These are phyloP conservation scores for Andinoacara biseriatus DNA, from an alignment of 2,113 vertebrate genomes.

Conservation along the genomic window DNA sequence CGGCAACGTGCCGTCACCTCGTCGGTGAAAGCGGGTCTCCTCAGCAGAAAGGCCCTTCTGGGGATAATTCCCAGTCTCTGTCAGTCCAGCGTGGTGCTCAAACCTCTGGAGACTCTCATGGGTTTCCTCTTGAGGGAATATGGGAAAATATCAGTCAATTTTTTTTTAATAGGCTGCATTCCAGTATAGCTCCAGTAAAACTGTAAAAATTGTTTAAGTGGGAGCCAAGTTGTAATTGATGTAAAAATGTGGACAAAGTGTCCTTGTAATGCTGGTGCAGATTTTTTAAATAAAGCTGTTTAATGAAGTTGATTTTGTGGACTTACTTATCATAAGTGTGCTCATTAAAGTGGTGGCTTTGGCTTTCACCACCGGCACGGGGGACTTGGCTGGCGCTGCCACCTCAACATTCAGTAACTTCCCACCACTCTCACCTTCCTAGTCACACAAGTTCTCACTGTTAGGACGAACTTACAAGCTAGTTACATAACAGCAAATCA, in stretches of 20 bases:
- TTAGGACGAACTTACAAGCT: constrained; percentile 13
- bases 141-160: not conserved
- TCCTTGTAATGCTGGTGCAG: not conserved
- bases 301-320: not conserved
- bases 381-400: constrained; percentile 68
- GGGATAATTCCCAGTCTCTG: constrained; percentile 89
- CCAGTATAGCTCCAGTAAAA: not conserved
- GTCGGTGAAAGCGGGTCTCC: constrained; percentile 88
- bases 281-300: not conserved
- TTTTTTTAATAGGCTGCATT: not conserved
- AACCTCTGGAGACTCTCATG: constrained; percentile 94
- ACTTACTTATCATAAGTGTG: constrained; percentile 94
- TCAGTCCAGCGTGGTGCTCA: constrained; percentile 93
- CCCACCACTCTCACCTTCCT: constrained; percentile 84
- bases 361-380: constrained; percentile 88
- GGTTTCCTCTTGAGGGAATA: constrained; percentile 84
- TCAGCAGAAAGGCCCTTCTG: constrained; percentile 93
- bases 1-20: constrained; percentile 84
- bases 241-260: not conserved
- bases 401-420: constrained; percentile 35
- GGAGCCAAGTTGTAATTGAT: not conserved
- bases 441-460: constrained; percentile 40
- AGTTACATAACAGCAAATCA: constrained; percentile 14
- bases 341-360: constrained; percentile 94
- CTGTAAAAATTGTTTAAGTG: not conserved